These are phyloP conservation scores for Cyclargus thomasi DNA, from an alignment of 1,140 invertebrate species.

Conservation along the genomic window DNA sequence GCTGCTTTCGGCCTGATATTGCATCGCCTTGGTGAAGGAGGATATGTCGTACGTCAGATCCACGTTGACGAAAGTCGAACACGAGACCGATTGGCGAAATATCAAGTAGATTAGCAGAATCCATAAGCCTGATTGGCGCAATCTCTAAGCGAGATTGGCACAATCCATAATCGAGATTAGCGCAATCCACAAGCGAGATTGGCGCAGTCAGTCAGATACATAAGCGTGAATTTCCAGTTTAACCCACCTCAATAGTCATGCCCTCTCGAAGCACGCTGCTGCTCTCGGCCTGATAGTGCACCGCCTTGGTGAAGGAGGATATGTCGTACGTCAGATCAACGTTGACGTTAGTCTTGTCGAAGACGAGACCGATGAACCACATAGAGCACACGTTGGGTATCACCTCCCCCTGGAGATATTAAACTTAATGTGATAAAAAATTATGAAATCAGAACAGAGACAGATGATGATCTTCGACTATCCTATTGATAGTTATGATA, in stretches of 20 bases:
- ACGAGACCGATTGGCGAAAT: conserved; percentile 84
- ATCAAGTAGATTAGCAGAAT: too few relatives aligned
- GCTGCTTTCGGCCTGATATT: conserved; percentile 80
- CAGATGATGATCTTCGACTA: too few relatives aligned
- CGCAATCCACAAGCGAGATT: too few relatives aligned
- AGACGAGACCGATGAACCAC: conserved; percentile 98
- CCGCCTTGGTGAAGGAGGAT: conserved; percentile 88
- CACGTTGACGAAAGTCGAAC: conserved; percentile 90
- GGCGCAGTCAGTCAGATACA: background rate
- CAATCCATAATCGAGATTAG: too few relatives aligned
- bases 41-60: conserved; percentile 96
- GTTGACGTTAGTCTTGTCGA: conserved; percentile 90
- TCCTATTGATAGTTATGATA: background rate
- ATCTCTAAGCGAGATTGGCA: too few relatives aligned
- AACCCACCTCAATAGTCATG: conserved; percentile 87
- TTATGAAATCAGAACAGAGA: too few relatives aligned
- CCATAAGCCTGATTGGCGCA: too few relatives aligned
- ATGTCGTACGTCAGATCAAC: conserved; percentile 96
- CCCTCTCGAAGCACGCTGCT: conserved; percentile 90
- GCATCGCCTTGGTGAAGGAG: conserved; percentile 87
- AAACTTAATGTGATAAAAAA: too few relatives aligned
- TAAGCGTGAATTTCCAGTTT: too few relatives aligned
- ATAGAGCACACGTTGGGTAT: conserved; percentile 80
- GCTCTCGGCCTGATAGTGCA: conserved; percentile 79
- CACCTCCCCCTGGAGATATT: conserved; percentile 48